phyloP scores from a whole-genome alignment of 2,888 invertebrate genomes.

The Quadroppia sp. region DNA sequence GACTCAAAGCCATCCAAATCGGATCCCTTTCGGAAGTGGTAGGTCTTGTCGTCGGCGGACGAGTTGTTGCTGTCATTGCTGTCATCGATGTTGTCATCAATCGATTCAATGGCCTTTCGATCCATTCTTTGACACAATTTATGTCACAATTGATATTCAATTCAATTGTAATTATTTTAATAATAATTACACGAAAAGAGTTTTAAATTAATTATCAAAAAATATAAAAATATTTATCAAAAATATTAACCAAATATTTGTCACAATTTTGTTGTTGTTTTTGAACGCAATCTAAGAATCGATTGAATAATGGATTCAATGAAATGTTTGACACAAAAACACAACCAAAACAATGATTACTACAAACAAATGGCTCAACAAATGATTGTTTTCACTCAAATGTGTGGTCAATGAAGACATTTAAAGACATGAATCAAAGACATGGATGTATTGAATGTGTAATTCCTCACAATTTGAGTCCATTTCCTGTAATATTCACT shows the following conservation, averaged over 20 bases:
- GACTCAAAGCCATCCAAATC: constrained; percentile 41
- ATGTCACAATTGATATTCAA: not conserved
- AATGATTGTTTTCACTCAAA: not conserved
- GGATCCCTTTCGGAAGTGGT: constrained; percentile 38
- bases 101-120: not conserved
- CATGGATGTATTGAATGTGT: not conserved
- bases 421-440: not conserved
- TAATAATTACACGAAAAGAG: not conserved
- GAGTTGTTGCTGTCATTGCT: constrained; percentile 15
- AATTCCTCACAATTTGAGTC: constrained; percentile 31
- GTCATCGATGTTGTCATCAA: constrained; percentile 20
- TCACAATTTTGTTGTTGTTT: not conserved
- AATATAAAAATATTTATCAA: not conserved
- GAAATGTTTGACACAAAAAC: not conserved
- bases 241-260: constrained; percentile 6
- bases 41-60: constrained; percentile 35
- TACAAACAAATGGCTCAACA: not conserved
- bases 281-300: constrained; percentile 4
- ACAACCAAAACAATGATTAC: not conserved
- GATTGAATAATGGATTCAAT: constrained; percentile 6
- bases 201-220: not conserved
- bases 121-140: not conserved
- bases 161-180: not conserved
- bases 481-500: constrained; percentile 30
- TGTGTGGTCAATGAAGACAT: not conserved